Evolutionary conservation across 1,140 invertebrate species (phyloP).

Genomic region (Nasonia vitripennis): DNA sequence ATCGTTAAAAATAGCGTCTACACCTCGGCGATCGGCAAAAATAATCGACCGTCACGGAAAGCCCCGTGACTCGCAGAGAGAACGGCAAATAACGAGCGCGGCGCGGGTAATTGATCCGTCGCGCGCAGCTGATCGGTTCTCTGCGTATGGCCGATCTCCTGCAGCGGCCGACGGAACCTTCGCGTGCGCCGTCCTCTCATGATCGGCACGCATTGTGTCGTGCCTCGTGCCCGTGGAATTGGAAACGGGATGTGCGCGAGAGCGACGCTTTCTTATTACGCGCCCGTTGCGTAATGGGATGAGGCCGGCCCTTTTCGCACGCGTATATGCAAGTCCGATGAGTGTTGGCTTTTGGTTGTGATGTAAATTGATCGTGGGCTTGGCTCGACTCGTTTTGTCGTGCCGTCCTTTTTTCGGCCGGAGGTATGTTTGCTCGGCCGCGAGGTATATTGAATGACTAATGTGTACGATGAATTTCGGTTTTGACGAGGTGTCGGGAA

Average conservation of each 20-base stretch:
- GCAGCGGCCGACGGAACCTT: not conserved
- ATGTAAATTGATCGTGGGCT: not conserved
- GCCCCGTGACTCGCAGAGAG: not conserved
- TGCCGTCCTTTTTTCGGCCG: not conserved
- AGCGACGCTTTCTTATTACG: not conserved
- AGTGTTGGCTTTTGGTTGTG: not conserved
- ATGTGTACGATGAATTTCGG: not conserved
- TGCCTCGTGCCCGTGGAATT: not conserved
- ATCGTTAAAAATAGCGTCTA: not conserved
- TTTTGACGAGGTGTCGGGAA: too few species aligned
- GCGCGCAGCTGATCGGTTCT: not conserved
- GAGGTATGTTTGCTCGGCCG: not conserved
- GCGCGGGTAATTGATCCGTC: not conserved
- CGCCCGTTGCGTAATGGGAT: not conserved
- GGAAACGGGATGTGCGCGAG: not conserved
- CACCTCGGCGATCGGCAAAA: not conserved
- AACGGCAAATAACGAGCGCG: not conserved
- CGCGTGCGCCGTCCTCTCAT: not conserved
- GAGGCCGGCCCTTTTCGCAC: not conserved
- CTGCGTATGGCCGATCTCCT: not conserved
- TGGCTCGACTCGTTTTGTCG: not conserved
- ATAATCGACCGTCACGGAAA: not conserved
- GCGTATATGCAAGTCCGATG: not conserved
- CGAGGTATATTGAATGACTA: not conserved
- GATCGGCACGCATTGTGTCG: not conserved